Conservation (phyloP, 2,113 vertebrate genomes). For the Boleophthalmus pectinirostris region DNA sequence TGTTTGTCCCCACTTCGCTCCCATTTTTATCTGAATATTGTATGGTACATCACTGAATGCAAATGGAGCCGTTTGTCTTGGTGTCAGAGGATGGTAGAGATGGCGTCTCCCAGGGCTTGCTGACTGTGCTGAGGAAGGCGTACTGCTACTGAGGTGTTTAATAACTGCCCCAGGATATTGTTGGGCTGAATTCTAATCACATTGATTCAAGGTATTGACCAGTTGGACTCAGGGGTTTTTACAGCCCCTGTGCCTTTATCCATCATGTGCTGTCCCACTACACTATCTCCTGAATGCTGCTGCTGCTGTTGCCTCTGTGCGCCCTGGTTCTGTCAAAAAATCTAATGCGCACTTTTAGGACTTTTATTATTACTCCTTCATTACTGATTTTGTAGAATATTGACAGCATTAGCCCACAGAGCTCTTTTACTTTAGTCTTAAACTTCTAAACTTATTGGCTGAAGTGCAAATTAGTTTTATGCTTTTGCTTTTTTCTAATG, state of each 20-base stretch:
- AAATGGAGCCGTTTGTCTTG: conserved; percentile 70
- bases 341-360: conserved; percentile 12
- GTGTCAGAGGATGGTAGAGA: conserved; percentile 43
- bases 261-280: conserved; percentile 42
- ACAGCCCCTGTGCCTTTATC: conserved; percentile 48
- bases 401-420: conserved; percentile 6
- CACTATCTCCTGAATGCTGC: conserved; percentile 22
- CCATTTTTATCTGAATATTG: conserved; percentile 65
- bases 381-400: conserved; percentile 1
- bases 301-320: conserved; percentile 14
- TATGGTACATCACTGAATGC: conserved; percentile 67
- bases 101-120: conserved; percentile 39
- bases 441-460: not conserved
- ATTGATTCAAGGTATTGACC: conserved; percentile 73
- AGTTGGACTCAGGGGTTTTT: conserved; percentile 43
- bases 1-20: conserved; percentile 36
- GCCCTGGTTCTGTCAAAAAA: conserved; percentile 16
- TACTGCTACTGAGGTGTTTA: conserved; percentile 53
- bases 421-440: not conserved
- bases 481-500: too few relatives aligned
- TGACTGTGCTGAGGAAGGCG: conserved; percentile 14
- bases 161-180: conserved; percentile 59
- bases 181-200: conserved; percentile 68
- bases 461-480: not conserved
- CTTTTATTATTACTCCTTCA: not conserved